Conservation (phyloP, 2,888 invertebrate species). For the Heliconius erato region DNA sequence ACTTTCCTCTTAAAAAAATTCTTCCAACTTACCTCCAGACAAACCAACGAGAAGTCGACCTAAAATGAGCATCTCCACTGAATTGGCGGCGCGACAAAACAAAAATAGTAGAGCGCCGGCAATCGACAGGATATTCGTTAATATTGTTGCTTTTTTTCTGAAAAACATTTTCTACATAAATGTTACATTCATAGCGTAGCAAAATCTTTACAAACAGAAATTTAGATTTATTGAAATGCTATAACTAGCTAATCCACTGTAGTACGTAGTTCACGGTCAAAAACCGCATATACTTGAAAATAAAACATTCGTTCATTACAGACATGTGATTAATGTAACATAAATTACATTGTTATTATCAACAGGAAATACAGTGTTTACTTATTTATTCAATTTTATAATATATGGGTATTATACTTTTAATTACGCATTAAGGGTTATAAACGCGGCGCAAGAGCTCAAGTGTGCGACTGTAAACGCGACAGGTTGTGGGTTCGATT, state of each 20-base stretch:
- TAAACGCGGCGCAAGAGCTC: too few species aligned
- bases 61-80: slow-evolving; percentile 91
- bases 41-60: slow-evolving; percentile 93
- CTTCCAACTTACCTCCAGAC: slow-evolving; percentile 85
- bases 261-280: neutral
- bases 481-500: too few species aligned
- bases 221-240: too few species aligned
- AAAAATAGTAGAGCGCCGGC: slow-evolving; percentile 90
- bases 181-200: neutral
- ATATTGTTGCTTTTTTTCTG: slow-evolving; percentile 90
- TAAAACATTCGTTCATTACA: neutral
- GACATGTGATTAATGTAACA: neutral
- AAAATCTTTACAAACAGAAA: neutral
- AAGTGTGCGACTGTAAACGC: too few species aligned
- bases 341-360: slow-evolving; percentile 8
- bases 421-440: too few species aligned
- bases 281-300: slow-evolving; percentile 19
- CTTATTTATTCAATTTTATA: neutral
- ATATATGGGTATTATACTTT: neutral
- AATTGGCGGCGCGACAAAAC: slow-evolving; percentile 87
- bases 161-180: slow-evolving; percentile 38
- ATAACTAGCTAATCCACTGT: neutral
- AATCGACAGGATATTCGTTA: slow-evolving; percentile 89
- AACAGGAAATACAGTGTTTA: slow-evolving; percentile 1
- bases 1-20: too few species aligned